phyloP scores from a whole-genome alignment of 2,888 invertebrate species.

The Drosophila niveifrons region DNA sequence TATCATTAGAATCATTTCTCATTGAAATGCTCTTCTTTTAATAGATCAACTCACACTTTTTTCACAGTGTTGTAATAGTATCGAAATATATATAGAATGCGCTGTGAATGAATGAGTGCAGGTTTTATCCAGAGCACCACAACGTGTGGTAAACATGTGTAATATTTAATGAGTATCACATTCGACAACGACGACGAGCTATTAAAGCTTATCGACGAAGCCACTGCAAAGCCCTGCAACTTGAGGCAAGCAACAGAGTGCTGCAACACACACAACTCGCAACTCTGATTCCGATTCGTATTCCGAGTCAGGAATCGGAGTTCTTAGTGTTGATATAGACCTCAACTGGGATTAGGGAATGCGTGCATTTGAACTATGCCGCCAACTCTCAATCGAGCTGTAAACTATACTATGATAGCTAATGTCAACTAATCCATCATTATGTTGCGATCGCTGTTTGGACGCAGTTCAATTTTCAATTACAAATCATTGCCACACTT shows the following conservation, averaged over 20 bases:
- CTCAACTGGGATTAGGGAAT: slow-evolving; percentile 84
- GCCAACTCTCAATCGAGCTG: slow-evolving; percentile 27
- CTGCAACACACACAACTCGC: slow-evolving; percentile 17
- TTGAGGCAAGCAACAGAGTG: slow-evolving; percentile 31
- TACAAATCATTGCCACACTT: slow-evolving; percentile 39
- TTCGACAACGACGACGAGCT: slow-evolving; percentile 40
- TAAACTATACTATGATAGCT: slow-evolving; percentile 30
- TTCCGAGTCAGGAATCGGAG: slow-evolving; percentile 8
- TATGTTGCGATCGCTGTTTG: background rate
- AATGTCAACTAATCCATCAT: slow-evolving; percentile 71
- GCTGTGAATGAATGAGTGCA: slow-evolving; percentile 32
- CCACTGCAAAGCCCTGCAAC: slow-evolving; percentile 45
- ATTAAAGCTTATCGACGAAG: slow-evolving; percentile 73
- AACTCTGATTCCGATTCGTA: slow-evolving; percentile 24
- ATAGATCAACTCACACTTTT: background rate
- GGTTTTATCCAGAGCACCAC: slow-evolving; percentile 18
- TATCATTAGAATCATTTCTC: no score
- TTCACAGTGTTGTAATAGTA: slow-evolving; percentile 6
- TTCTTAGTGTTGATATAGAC: slow-evolving; percentile 75
- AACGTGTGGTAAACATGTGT: slow-evolving; percentile 18
- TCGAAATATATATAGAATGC: background rate
- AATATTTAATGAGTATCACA: slow-evolving; percentile 28
- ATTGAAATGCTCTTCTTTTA: no score
- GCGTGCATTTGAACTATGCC: slow-evolving; percentile 73
- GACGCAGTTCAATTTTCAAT: slow-evolving; percentile 27